phyloP scores from a whole-genome alignment of 2,888 invertebrate genomes.

The Heteropelma amictum region DNA sequence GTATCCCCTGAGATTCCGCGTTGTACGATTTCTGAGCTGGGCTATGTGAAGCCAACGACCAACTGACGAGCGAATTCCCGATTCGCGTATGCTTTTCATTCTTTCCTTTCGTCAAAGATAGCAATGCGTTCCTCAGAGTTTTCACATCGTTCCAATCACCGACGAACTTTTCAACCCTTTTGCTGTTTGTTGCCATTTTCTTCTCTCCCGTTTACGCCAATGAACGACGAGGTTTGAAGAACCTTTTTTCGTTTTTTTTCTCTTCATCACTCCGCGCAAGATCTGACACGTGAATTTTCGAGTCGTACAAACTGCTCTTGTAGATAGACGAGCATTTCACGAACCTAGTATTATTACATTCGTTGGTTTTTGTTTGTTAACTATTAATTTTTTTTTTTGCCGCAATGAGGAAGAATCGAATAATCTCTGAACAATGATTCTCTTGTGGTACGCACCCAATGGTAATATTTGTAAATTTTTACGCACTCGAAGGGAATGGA shows the following conservation, averaged over 20 bases:
- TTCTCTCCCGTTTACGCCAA: too few species aligned
- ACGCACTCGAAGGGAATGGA: slow-evolving; percentile 1
- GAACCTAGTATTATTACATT: too few species aligned
- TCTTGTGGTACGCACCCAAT: slow-evolving; percentile 30
- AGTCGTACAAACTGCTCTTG: too few species aligned
- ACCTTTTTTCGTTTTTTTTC: too few species aligned
- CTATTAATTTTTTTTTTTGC: slow-evolving; percentile 1
- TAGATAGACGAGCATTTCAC: too few species aligned
- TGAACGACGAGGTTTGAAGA: too few species aligned
- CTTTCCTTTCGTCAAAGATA: not conserved
- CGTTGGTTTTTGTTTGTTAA: too few species aligned
- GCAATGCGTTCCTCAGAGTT: slow-evolving; percentile 17
- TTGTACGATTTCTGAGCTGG: slow-evolving; percentile 22
- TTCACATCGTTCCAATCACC: too few species aligned
- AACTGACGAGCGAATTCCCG: slow-evolving; percentile 7
- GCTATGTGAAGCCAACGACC: slow-evolving; percentile 19
- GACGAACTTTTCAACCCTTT: too few species aligned
- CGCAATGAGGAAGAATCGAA: not conserved
- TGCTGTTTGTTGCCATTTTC: slow-evolving; percentile 4
- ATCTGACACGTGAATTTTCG: too few species aligned
- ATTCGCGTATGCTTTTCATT: not conserved
- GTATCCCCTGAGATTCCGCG: not conserved
- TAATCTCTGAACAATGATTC: slow-evolving; percentile 20
- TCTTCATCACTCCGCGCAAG: too few species aligned
- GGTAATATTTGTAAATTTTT: slow-evolving; percentile 47